Base-by-base conservation (phyloP, 2,113 vertebrate genomes). In the Leucosticte australis region DNA sequence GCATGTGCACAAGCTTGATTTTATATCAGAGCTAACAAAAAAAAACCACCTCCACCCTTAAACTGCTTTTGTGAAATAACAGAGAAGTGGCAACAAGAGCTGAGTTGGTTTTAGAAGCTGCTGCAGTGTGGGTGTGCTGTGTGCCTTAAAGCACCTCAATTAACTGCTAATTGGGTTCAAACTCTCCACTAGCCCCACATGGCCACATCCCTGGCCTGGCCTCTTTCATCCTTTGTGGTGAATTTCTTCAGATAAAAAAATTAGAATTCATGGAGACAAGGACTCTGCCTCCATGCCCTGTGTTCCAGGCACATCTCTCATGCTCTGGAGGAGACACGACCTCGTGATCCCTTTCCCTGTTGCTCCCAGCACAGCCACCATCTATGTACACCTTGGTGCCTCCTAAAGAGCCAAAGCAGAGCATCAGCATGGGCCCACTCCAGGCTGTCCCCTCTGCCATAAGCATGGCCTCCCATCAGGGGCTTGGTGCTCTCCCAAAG, bases 301-400 rank as follows among this genome's bases (percentile, higher is more conserved):
- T 3, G 5, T 31, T 56, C 42, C 41, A 37, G 44, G 21, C 11
- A 3, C 3, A 1, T 11, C 15, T 9, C 49, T 88, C 8, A 0
- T 55, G 67, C 24, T 63, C 37, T 31, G 33, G 30, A 23, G 28
- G n/a, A 59, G 67, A 23, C 27, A 46, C 19, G 57, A 31, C n/a
- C 22, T 57, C 2, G 0, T 3, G 20, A 55, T 53, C 28, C 31
- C 19, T 39, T 24, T n/a, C 13, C 28, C 14, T 26, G 4, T 9
- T 69, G 44, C 24, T 52, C 59, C 20, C 46, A 57, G 83, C 39
- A 53, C n/a, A 41, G 8, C 9, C 23, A 20, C 21, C 44, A 57
- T 30, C 46, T 10, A 1, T 0, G 0, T 2, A 27, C 28, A 20
- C 16, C 20, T 52, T 10, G 24, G 5, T 19, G 30, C 39, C 10